Evolutionary conservation across 2,888 invertebrate species (phyloP).

Genomic region (Leptinotarsa haldemani): DNA sequence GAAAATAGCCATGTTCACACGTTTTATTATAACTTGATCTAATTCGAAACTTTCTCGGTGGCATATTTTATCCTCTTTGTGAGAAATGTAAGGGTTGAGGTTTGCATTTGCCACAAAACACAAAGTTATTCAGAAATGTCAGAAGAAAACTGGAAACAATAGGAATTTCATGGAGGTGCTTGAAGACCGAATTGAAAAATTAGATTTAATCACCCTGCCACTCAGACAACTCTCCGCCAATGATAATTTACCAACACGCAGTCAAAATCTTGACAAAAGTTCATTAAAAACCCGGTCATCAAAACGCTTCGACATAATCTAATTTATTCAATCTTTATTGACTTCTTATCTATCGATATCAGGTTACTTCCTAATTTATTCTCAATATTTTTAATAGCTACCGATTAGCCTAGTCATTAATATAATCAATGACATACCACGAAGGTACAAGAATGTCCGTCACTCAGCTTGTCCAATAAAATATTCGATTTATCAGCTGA

Average conservation of each 20-base stretch:
- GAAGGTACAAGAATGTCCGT: constrained; percentile 15
- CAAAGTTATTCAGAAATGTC: too few species aligned
- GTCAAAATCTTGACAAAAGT: background rate
- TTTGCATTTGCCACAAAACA: too few species aligned
- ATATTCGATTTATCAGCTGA: constrained; percentile 14
- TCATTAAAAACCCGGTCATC: background rate
- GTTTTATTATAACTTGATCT: too few species aligned
- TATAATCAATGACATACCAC: constrained; percentile 18
- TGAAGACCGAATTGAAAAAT: too few species aligned
- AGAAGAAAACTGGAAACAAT: too few species aligned
- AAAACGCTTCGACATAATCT: constrained; percentile 17
- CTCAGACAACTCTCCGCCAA: background rate
- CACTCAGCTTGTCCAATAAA: constrained; percentile 15
- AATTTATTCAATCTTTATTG: constrained; percentile 18
- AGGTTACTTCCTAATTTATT: constrained; percentile 17
- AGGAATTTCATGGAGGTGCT: too few species aligned
- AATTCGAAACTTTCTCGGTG: too few species aligned
- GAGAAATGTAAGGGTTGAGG: too few species aligned
- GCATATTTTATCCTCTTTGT: too few species aligned
- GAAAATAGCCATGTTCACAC: too few species aligned
- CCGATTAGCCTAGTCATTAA: constrained; percentile 17
- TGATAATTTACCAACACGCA: background rate
- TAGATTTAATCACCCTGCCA: background rate
- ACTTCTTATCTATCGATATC: constrained; percentile 15
- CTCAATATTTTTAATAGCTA: constrained; percentile 18